A percentile compares a stretch with the other conserved stretches of the same genome.
These are phyloP conservation scores for Cerastis rubricosa DNA, from an alignment of 2,888 invertebrate species.

Conservation along the genomic window DNA sequence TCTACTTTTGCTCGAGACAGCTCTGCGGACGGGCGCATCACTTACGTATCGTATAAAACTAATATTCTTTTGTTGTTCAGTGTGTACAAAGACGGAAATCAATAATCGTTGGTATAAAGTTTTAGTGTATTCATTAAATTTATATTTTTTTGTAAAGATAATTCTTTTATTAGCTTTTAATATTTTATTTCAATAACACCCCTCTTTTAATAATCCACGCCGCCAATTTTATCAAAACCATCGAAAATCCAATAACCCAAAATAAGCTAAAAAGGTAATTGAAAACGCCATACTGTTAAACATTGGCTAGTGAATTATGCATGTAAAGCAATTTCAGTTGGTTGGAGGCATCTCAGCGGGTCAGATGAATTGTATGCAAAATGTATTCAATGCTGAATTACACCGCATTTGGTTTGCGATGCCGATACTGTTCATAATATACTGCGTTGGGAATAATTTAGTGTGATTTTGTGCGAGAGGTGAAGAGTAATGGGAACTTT, in stretches of 20 bases:
- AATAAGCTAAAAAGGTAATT: conserved; percentile 44
- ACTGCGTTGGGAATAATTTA: background rate
- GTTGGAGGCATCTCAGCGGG: conserved; percentile 43
- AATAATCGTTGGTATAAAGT: no score
- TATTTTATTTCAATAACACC: background rate
- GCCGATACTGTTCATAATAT: conserved; percentile 30
- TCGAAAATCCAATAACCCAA: conserved; percentile 38
- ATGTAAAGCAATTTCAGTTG: conserved; percentile 67
- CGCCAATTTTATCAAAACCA: background rate
- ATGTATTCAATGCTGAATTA: conserved; percentile 52
- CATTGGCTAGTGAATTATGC: conserved; percentile 63
- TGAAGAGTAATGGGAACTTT: background rate
- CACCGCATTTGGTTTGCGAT: background rate
- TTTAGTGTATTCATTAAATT: no score
- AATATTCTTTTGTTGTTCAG: no score
- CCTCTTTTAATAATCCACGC: conserved; percentile 11
- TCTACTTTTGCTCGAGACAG: no score
- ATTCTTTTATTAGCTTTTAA: no score
- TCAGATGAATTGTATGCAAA: conserved; percentile 62
- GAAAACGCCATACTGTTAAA: conserved; percentile 54
- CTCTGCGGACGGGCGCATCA: no score
- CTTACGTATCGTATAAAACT: no score
- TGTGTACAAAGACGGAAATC: no score
- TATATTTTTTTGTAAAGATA: no score
- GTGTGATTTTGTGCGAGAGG: background rate